These are phyloP conservation scores for Pangasianodon hypophthalmus DNA, from an alignment of 2,113 vertebrate species.

Conservation along the genomic window DNA sequence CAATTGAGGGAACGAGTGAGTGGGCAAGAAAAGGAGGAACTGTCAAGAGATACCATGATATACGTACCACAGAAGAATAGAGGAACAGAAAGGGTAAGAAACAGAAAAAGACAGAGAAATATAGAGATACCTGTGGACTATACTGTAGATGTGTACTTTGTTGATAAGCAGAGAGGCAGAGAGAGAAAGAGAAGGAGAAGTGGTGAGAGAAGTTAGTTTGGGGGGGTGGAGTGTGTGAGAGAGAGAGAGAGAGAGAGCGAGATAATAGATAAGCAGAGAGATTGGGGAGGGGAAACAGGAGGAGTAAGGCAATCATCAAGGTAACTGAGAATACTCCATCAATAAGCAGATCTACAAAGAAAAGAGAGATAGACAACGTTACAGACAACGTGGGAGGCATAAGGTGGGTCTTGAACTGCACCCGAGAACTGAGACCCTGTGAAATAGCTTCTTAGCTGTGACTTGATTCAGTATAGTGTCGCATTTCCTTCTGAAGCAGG, in stretches of 20 bases:
- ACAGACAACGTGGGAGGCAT: background rate
- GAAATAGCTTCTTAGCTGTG: background rate
- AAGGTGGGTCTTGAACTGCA: background rate
- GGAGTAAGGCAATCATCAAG: background rate
- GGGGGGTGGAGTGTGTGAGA: background rate
- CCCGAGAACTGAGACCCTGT: background rate
- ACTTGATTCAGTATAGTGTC: background rate
- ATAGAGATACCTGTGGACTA: background rate
- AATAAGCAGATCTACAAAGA: background rate
- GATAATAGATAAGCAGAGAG: background rate
- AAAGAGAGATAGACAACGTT: background rate
- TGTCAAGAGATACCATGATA: background rate
- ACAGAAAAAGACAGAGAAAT: background rate
- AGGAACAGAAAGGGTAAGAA: slow-evolving; percentile 15
- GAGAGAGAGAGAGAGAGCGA: background rate
- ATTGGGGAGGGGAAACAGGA: background rate
- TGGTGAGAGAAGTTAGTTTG: background rate
- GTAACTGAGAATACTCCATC: background rate
- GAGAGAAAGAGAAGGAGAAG: background rate
- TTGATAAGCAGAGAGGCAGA: background rate
- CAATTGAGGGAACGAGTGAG: background rate
- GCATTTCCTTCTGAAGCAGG: background rate
- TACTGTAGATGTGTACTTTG: background rate
- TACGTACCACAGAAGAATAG: slow-evolving; percentile 61
- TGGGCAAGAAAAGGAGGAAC: background rate